phyloP scores from a whole-genome alignment of 2,113 vertebrate genomes.

The Gambusia holbrooki region DNA sequence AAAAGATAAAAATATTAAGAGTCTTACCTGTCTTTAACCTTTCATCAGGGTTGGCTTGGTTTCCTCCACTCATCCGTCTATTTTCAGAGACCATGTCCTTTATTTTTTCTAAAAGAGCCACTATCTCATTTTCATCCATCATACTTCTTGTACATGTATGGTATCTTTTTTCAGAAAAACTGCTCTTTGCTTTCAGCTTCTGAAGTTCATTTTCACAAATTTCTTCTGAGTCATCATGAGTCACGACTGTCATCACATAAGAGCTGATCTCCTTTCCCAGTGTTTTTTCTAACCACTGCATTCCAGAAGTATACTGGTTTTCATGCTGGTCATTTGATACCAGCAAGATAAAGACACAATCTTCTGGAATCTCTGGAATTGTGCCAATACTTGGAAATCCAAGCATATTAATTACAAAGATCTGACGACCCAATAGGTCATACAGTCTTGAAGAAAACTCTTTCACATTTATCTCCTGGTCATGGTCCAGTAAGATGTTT shows the following conservation, averaged over 20 bases:
- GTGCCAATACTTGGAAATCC: conserved; percentile 6
- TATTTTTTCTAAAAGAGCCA: conserved; percentile 26
- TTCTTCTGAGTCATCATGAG: conserved; percentile 12
- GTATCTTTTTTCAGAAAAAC: conserved; percentile 35
- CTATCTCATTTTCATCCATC: conserved; percentile 18
- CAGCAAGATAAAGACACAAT: conserved; percentile 43
- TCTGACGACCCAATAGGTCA: conserved; percentile 31
- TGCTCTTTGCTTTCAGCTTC: conserved; percentile 16
- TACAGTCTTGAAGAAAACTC: background rate
- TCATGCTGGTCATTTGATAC: conserved; percentile 20
- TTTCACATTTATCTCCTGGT: background rate
- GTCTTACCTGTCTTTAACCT: no score
- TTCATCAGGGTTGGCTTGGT: no score
- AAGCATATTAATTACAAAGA: conserved; percentile 40
- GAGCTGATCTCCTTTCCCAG: conserved; percentile 18
- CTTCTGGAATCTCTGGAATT: background rate
- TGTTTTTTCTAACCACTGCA: conserved; percentile 23
- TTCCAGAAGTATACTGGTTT: conserved; percentile 18
- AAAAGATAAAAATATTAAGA: no score
- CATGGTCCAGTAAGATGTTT: conserved; percentile 26
- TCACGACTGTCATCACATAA: conserved; percentile 45
- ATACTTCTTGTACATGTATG: conserved; percentile 31
- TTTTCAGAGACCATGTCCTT: conserved; percentile 43
- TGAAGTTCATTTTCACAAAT: conserved; percentile 15
- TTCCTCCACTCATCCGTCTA: no score